Evolutionary conservation across 2,797 vertebrate species (phyloP).

Genomic region (Tokudaia muenninki): DNA sequence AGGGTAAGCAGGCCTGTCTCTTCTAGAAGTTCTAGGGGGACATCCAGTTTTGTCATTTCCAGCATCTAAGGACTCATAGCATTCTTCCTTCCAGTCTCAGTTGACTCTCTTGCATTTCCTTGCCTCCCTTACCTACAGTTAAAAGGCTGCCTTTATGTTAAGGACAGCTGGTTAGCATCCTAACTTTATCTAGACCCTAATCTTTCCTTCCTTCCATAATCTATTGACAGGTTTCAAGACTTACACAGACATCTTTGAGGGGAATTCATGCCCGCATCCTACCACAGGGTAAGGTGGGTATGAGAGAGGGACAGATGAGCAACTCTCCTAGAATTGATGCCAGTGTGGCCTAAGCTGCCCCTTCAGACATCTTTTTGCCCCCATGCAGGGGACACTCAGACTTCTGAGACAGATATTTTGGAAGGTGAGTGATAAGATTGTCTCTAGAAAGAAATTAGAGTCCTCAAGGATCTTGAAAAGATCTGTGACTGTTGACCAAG

Average conservation of each 20-base stretch:
- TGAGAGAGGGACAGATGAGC: not conserved
- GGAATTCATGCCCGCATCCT: not conserved
- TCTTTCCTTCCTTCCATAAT: not conserved
- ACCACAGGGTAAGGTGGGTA: not conserved
- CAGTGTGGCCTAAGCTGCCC: not conserved
- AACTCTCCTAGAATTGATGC: not conserved
- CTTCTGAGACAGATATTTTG: not conserved
- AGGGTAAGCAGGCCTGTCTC: not conserved
- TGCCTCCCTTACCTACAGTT: not conserved
- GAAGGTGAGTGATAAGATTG: not conserved
- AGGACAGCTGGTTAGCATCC: not conserved
- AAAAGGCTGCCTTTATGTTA: conserved; percentile 12
- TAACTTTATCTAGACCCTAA: not conserved
- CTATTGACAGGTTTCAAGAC: not conserved
- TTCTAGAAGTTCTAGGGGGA: not conserved
- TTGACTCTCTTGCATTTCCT: not conserved
- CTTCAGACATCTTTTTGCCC: not conserved
- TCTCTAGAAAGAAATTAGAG: not conserved
- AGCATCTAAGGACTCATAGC: not conserved
- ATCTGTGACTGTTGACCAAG: not conserved
- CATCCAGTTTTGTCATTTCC: not conserved
- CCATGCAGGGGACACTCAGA: not conserved
- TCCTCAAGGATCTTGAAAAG: not conserved
- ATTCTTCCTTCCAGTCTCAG: not conserved
- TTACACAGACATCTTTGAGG: not conserved